Evolutionary conservation across 1,140 invertebrate species (phyloP), one percentile per base, ranked within the genome.

Genomic region (Aphelenchoides avenae): DNA sequence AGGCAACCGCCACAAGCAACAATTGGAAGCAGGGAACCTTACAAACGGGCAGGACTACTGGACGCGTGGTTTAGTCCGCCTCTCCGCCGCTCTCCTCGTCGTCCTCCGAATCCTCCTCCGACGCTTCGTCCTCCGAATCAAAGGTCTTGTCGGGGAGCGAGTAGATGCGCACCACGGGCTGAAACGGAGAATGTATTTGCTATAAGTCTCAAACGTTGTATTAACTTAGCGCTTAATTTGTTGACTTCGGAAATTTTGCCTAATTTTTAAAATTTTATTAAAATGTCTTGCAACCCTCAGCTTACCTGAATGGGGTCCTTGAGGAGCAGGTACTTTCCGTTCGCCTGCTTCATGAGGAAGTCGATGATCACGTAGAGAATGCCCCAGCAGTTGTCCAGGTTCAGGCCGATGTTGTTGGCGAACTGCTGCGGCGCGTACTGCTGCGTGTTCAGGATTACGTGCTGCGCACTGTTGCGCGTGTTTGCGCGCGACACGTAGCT

Each of bases 311-410:
- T 22, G 0, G 94, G 95, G 81, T 99, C 94, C 79, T 98, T 97
- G 88, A 99, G 91, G 57, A 99, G 91, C 50, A 99, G 82, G 78
- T 96, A 99, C 81, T 85, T 83, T 66, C 95, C 95, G 78, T 95
- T 90, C 68, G 91, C 89, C 71, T 97, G 88, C 77, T 93, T 93
- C 88, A 96, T 91, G 65, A 91, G 92, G 55, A 93, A 87, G 76
- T 99, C 93, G 73, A 98, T 88, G 64, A 99, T 93, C 77, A 91
- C 97, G 4, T 93, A 84, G n/a, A 99, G 79, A 48, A 99, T 89
- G 57, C 93, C 95, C 94, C 94, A 99, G 1, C 89, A 91, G 79
- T 98, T 99, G 76, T 98, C 95, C 91, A 99, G 93, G 75, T 93
- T 97, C 58, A 99, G 80, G 81, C 94, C 97, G 70, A 98, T 98